These are phyloP conservation scores for Limnephilus lunatus DNA, from an alignment of 2,888 invertebrate species.

Conservation along the genomic window DNA sequence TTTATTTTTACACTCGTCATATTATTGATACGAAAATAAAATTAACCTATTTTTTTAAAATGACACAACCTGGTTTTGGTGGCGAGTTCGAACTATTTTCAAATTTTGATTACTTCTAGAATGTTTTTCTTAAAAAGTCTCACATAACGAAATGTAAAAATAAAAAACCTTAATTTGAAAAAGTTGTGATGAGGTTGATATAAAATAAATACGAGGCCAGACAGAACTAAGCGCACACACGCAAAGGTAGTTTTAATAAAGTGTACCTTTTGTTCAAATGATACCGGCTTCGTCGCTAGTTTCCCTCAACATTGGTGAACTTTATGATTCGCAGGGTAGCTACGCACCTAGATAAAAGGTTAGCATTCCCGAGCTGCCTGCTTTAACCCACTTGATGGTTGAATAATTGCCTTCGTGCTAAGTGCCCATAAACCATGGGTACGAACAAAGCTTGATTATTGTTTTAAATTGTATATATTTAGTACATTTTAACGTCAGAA, in stretches of 20 bases:
- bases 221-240: not conserved
- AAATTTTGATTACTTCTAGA: not conserved
- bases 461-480: constrained; percentile 66
- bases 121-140: not conserved
- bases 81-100: too few relatives aligned
- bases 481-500: constrained; percentile 51
- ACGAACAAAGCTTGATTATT: constrained; percentile 64
- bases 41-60: not conserved
- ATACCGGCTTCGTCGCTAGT: not conserved
- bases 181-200: not conserved
- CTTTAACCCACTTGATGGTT: constrained; percentile 56
- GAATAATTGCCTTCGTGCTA: constrained; percentile 65
- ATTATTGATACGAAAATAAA: not conserved
- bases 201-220: not conserved
- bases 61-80: not conserved
- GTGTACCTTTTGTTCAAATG: not conserved
- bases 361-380: not conserved
- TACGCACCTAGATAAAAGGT: constrained; percentile 42
- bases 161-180: not conserved
- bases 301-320: not conserved
- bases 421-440: constrained; percentile 62
- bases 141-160: not conserved
- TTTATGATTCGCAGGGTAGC: not conserved
- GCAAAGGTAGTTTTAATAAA: not conserved
- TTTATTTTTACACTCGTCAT: not conserved